phyloP scores from a whole-genome alignment of 1,140 invertebrate species.

The Oreohelix idahoensis region DNA sequence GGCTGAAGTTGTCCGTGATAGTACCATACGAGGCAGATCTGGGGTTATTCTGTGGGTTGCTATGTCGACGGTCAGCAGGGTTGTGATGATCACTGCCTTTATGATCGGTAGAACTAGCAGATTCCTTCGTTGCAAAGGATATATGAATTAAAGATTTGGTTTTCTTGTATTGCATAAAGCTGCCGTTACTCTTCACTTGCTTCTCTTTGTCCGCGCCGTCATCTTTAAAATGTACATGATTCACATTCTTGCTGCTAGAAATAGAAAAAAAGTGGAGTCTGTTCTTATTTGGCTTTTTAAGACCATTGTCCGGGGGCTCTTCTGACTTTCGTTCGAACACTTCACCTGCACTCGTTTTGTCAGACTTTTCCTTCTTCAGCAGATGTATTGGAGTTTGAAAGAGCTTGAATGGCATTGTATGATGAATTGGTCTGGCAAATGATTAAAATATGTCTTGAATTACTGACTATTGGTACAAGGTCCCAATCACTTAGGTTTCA shows the following conservation, averaged over 20 bases:
- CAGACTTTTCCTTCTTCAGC: not conserved
- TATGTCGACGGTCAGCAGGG: too few relatives aligned
- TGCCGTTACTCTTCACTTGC: not conserved
- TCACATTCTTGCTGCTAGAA: not conserved
- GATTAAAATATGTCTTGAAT: too few relatives aligned
- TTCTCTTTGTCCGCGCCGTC: not conserved
- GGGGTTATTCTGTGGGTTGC: not conserved
- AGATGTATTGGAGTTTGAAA: not conserved
- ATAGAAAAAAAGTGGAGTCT: not conserved
- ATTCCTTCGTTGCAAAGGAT: not conserved
- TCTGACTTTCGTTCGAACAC: not conserved
- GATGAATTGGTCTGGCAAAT: too few relatives aligned
- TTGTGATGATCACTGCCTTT: too few relatives aligned
- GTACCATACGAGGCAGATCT: not conserved
- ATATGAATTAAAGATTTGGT: not conserved
- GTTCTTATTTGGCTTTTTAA: not conserved
- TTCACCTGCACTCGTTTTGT: not conserved
- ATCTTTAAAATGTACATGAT: not conserved
- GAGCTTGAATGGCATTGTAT: not conserved
- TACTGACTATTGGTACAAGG: too few relatives aligned
- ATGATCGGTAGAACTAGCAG: not conserved
- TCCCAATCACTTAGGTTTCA: too few relatives aligned
- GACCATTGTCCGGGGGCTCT: not conserved
- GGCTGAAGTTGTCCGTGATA: not conserved
- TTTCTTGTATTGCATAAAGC: slow-evolving; percentile 2